These are phyloP conservation scores for Seriola quinqueradiata DNA, from an alignment of 2,113 vertebrate genomes.

Conservation along the genomic window DNA sequence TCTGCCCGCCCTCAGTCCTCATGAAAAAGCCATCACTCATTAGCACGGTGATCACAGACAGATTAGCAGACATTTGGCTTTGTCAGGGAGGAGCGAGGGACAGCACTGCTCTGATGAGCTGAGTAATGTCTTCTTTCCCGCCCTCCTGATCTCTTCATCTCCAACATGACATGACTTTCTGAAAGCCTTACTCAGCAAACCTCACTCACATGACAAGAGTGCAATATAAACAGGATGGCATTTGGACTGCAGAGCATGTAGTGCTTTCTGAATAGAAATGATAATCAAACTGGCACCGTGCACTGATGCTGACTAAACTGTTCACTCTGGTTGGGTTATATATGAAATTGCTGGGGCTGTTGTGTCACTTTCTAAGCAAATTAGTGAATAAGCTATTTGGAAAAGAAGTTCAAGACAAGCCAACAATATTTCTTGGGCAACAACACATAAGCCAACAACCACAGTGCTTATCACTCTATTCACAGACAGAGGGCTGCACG, in stretches of 20 bases:
- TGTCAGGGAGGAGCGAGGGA: constrained; percentile 51
- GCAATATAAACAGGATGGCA: constrained; percentile 35
- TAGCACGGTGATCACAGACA: constrained; percentile 70
- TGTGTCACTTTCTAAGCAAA: constrained; percentile 13
- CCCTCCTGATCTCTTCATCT: constrained; percentile 71
- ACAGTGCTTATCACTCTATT: not conserved
- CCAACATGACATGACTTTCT: constrained; percentile 58
- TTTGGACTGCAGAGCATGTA: constrained; percentile 34
- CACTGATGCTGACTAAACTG: constrained; percentile 22
- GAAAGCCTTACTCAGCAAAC: constrained; percentile 69
- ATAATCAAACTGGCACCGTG: constrained; percentile 34
- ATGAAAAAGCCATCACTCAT: constrained; percentile 74
- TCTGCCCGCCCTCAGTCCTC: constrained; percentile 47
- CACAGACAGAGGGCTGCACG: not conserved
- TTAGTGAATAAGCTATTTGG: not conserved
- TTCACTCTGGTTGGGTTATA: constrained; percentile 8
- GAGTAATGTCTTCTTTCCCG: constrained; percentile 69
- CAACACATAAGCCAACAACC: not conserved
- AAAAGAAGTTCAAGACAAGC: not conserved
- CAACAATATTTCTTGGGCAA: not conserved
- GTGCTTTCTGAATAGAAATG: constrained; percentile 23
- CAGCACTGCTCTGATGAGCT: constrained; percentile 61
- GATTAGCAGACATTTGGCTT: constrained; percentile 70
- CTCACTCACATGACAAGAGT: constrained; percentile 49
- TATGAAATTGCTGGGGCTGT: not conserved